phyloP scores from a whole-genome alignment of 2,888 invertebrate species.

The Bellardia pandia region DNA sequence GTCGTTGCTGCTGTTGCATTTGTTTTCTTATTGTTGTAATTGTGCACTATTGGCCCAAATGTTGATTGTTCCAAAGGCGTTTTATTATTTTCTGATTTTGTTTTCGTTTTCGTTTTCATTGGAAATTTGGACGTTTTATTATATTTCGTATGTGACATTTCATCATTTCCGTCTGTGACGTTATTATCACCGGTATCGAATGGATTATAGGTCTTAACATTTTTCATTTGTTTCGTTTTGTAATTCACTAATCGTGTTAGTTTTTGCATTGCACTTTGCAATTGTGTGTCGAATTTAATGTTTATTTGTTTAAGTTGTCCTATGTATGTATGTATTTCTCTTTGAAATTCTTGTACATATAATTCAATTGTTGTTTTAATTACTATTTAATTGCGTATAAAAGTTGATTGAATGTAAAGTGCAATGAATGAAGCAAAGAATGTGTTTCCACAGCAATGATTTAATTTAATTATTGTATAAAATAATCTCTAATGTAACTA shows the following conservation, averaged over 20 bases:
- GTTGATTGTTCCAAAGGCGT: conserved; percentile 21
- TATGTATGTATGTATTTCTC: not conserved
- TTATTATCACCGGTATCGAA: conserved; percentile 73
- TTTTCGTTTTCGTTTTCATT: conserved; percentile 48
- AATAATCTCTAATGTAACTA: not conserved
- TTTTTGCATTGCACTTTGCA: conserved; percentile 77
- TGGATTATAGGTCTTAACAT: conserved; percentile 75
- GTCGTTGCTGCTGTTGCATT: not conserved
- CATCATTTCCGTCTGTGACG: conserved; percentile 67
- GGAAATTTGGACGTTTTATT: conserved; percentile 52
- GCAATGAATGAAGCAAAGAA: not conserved
- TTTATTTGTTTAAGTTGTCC: not conserved
- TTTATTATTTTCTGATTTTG: conserved; percentile 35
- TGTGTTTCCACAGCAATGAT: conserved; percentile 27
- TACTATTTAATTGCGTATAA: conserved; percentile 46
- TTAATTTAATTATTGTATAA: not conserved
- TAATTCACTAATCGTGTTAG: conserved; percentile 78
- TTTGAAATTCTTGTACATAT: conserved; percentile 18
- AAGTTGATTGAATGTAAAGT: conserved; percentile 27
- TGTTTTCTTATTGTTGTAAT: conserved; percentile 75
- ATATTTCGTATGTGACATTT: conserved; percentile 65
- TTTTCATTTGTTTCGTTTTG: conserved; percentile 76
- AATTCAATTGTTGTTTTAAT: conserved; percentile 35
- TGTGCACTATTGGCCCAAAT: conserved; percentile 77
- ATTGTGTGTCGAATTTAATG: not conserved